Evolutionary conservation across 2,113 vertebrate genomes (phyloP), one percentile per base, ranked within the genome.

Genomic region (Amphiprion percula): DNA sequence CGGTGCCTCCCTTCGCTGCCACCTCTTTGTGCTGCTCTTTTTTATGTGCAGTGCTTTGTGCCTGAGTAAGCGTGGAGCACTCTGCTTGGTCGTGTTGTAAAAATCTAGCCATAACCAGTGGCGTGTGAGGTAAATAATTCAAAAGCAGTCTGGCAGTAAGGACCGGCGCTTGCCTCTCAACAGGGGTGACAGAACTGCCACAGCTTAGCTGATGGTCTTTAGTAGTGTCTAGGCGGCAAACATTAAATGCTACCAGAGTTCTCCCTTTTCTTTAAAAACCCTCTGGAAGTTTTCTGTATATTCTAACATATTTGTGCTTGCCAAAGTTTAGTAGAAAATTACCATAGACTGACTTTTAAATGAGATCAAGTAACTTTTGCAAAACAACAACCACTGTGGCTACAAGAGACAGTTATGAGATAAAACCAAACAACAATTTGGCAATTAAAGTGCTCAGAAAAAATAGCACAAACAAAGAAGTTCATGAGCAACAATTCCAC

Each of bases 61-160:
- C 65, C 80, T 66, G 71, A 81, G 85, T 84, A 68, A 81, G 78
- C 72, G 46, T 24, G 65, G 52, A 62, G 80, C 77, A 65, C 79
- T 80, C 80, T 7, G 65, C 78, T 86, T 74, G 63, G 58, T 80
- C 74, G 80, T 80, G 83, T 84, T 88, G 84, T 91, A 80, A 83
- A 90, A 89, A 79, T 84, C 65, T 83, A 77, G 87, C 87, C 73
- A 64, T 87, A 80, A 87, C 74, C 79, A 77, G 78, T 83, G 75
- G 81, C 14, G 59, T 86, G 71, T 77, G 74, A 24, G 60, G 82
- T 94, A 86, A 94, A 94, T 94, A 92, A 94, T 94, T 93, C 82
- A 95, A 86, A 80, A 82, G 84, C 87, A 85, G 87, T 87, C 84
- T 91, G 84, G 84, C 88, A 84, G 73, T 77, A 58, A 83, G 79